phyloP scores from a whole-genome alignment of 2,113 vertebrate species.

The Laticauda laticaudata region DNA sequence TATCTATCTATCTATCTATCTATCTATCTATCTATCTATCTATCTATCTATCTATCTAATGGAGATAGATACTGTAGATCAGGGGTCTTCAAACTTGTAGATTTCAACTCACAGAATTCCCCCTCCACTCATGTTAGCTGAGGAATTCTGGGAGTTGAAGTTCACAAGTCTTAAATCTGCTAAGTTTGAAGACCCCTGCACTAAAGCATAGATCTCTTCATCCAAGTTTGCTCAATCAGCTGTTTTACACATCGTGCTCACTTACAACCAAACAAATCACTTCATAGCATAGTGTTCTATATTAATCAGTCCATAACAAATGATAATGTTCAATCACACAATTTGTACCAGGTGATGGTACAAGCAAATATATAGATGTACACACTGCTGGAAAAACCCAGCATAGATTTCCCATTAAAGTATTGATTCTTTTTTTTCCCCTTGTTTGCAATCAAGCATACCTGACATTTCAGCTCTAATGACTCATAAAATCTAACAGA shows the following conservation, averaged over 20 bases:
- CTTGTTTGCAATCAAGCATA: not conserved
- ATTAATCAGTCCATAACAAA: not conserved
- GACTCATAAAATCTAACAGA: not conserved
- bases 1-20: too few relatives aligned
- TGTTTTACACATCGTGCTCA: not conserved
- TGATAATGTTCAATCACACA: not conserved
- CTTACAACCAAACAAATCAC: not conserved
- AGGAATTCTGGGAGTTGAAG: too few relatives aligned
- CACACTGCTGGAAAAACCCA: not conserved
- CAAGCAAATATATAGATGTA: not conserved
- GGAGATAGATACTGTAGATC: too few relatives aligned
- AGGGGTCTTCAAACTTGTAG: too few relatives aligned
- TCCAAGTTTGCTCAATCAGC: not conserved
- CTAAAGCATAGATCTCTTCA: not conserved
- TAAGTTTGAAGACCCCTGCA: too few relatives aligned
- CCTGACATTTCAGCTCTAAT: not conserved
- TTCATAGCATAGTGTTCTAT: not conserved
- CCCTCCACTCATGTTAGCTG: too few relatives aligned
- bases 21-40: too few relatives aligned
- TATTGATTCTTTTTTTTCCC: not conserved
- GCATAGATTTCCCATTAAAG: not conserved
- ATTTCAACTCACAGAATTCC: too few relatives aligned
- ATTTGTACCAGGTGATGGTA: not conserved
- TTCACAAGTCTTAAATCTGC: too few relatives aligned
- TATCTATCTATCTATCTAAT: too few relatives aligned